Conservation (phyloP, 2,888 invertebrate species). For the Adelphocoris suturalis region DNA sequence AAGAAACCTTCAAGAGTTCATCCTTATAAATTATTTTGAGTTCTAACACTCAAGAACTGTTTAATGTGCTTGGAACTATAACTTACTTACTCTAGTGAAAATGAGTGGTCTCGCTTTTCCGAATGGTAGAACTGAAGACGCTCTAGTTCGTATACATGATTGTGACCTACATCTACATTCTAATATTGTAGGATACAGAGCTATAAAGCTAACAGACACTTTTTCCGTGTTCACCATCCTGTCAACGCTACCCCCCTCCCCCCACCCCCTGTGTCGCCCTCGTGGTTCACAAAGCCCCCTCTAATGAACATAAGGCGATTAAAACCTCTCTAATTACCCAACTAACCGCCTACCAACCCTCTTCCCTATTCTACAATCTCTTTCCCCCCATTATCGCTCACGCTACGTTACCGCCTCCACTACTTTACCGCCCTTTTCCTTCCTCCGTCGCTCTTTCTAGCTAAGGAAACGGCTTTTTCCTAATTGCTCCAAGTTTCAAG, state of each 20-base stretch:
- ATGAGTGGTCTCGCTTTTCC: too few species aligned
- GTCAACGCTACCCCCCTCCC: not conserved
- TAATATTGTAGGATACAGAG: too few species aligned
- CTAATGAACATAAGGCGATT: conserved; percentile 39
- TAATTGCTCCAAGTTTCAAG: conserved; percentile 3
- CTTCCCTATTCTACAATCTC: not conserved
- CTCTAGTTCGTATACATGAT: too few species aligned
- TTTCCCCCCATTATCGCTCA: not conserved
- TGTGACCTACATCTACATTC: too few species aligned
- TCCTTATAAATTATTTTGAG: too few species aligned
- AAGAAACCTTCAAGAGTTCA: too few species aligned
- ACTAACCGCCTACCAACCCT: not conserved
- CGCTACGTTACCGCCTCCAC: not conserved
- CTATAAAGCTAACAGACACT: too few species aligned
- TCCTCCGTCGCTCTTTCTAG: not conserved
- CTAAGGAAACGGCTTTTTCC: not conserved
- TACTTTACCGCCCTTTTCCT: not conserved
- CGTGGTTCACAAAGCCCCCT: not conserved
- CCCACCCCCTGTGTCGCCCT: not conserved
- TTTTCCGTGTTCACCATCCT: too few species aligned
- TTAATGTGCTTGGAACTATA: too few species aligned
- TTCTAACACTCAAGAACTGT: too few species aligned
- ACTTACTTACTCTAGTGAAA: too few species aligned
- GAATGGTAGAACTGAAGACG: too few species aligned
- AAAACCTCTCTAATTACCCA: conserved; percentile 7